Percentiles rank a stretch among this genome's conserved stretches.
Evolutionary conservation across 2,888 invertebrate species (phyloP).

Genomic region (Macrosiphum euphorbiae): DNA sequence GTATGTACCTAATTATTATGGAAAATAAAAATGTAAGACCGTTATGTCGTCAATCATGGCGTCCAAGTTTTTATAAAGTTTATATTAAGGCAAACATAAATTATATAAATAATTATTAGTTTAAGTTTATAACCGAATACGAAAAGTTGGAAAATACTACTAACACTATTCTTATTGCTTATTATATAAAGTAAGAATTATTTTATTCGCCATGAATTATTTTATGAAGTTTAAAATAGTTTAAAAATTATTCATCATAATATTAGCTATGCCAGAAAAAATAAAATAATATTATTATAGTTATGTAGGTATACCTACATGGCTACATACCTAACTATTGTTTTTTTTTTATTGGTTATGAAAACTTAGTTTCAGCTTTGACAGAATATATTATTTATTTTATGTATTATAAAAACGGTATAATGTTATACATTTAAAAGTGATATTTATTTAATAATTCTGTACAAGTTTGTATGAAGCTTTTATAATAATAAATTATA

Average conservation of each 20-base stretch:
- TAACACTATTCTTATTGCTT: background rate
- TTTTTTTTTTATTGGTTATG: too few species aligned
- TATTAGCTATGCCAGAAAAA: background rate
- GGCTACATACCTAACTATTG: too few species aligned
- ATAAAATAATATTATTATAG: background rate
- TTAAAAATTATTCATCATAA: background rate
- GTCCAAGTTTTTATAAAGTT: background rate
- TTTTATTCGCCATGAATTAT: background rate
- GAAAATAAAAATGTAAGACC: background rate
- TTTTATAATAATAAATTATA: background rate
- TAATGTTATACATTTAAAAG: background rate
- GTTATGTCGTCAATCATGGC: background rate
- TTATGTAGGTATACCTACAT: too few species aligned
- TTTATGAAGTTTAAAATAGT: constrained; percentile 6
- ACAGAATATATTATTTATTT: too few species aligned
- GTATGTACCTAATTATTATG: background rate
- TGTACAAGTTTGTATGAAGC: background rate
- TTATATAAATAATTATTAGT: background rate
- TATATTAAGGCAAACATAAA: constrained; percentile 28
- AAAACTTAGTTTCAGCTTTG: too few species aligned
- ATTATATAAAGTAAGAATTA: background rate
- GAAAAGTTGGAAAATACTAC: background rate
- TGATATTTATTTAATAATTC: background rate
- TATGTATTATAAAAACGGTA: background rate
- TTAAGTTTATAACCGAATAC: background rate